These are phyloP conservation scores for Agrochola litura DNA, from an alignment of 2,888 invertebrate species.

Conservation along the genomic window DNA sequence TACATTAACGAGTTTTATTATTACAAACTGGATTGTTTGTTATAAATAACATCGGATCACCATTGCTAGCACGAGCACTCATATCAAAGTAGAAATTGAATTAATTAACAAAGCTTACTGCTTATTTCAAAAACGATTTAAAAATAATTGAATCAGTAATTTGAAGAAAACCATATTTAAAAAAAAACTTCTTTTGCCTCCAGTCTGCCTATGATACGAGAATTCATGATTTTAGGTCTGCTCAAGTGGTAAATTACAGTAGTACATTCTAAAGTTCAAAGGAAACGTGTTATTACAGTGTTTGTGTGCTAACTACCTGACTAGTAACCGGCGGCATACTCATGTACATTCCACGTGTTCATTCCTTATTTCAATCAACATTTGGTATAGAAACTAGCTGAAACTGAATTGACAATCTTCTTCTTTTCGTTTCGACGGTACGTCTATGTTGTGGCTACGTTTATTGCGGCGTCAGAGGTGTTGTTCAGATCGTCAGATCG, in stretches of 20 bases:
- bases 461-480: no score
- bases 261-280: constrained; percentile 38
- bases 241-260: constrained; percentile 42
- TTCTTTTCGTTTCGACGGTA: not conserved
- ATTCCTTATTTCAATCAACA: not conserved
- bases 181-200: no score
- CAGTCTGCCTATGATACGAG: not conserved
- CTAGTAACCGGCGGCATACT: constrained; percentile 15
- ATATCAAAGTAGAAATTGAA: not conserved
- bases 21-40: constrained; percentile 11
- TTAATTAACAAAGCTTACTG: not conserved
- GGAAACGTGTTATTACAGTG: constrained; percentile 56
- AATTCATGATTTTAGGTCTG: constrained; percentile 7
- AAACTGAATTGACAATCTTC: not conserved
- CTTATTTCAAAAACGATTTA: not conserved
- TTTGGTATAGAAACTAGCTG: not conserved
- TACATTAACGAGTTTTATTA: constrained; percentile 15
- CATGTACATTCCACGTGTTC: no score
- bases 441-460: not conserved
- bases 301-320: constrained; percentile 45
- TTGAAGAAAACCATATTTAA: no score
- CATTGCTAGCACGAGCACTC: not conserved
- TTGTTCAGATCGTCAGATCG: no score
- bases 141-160: no score
- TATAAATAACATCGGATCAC: not conserved